Base-by-base conservation (phyloP, 2,888 invertebrate genomes). In the Scaptomyza cyrtandrae region DNA sequence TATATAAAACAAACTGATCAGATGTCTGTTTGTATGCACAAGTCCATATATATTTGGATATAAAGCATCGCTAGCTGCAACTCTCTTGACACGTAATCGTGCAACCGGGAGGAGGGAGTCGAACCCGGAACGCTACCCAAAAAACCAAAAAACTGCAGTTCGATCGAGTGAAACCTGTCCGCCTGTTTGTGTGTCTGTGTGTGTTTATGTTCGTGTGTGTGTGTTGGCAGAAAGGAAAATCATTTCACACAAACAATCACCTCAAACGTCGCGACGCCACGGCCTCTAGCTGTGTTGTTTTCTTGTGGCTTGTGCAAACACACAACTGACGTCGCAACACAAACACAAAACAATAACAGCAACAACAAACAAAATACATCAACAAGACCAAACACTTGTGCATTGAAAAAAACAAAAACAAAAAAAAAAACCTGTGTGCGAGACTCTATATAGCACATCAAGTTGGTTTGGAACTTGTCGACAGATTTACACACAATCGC, bases 81-180 rank as follows among this genome's bases (percentile, higher is more conserved):
- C 52, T 52, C 52, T 63, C 71, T 73, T 67, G 80, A 83, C 86
- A 82, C 82, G 82, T 82, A 82, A 86, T 86, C 83, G 71, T 76
- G 69, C 76, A 73, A 60, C 66, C 66, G 77, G 67, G 48, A 71
- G 70, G 78, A 71, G 70, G 78, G 75, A 83, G 69, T 79, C 86
- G 75, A 86, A 86, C 83, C 83, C 83, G 83, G 83, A 84, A 84
- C 86, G 86, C 67, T 64, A 46, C 31, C 52, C 37, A 41, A 54
- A 64, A 44, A 46, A 16, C 16, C 16, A 41, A 39, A 39, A 64
- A 45, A 45, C 39, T 55, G 60, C 66, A 52, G 62, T 68, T 68
- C 75, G 84, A 86, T 86, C 86, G 79, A 84, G 81, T 81, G 83
- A 84, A 84, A 86, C 86, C 86, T 84, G 83, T 86, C 83, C 75